Evolutionary conservation across 2,797 vertebrate species (phyloP), one percentile per base, ranked within the genome.

Genomic region (Glyptemys insculpta): DNA sequence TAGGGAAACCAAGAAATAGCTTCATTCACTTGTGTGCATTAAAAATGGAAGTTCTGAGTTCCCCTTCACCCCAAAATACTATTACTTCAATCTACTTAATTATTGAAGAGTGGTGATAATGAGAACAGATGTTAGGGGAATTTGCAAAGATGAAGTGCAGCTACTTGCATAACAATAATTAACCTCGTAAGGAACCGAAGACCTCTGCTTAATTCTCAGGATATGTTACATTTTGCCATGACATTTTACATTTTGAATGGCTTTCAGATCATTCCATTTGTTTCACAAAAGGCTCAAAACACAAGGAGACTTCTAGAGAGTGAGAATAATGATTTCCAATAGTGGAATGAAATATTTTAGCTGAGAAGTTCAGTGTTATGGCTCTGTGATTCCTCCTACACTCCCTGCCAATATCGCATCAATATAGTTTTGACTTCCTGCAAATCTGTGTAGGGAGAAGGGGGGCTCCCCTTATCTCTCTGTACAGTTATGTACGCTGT

Each of bases 321-420:
- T 27, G 72, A 90, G 86, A 93, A 16, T 93, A 95, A 93, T 92
- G 94, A 96, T 96, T 96, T 96, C 91, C 94, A 96, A 92, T 96
- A 96, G 88, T 16, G 83, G 84, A 88, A 87, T 94, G 89, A 97
- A 97, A 88, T 97, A 94, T 92, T 96, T 88, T 10, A 87, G 91
- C 94, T 95, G 94, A 87, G 89, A 72, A 86, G 82, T 92, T 96
- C 89, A 88, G 86, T 94, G 92, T 72, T n/a, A 44, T 49, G 82
- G 87, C 86, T 94, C 87, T 94, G 87, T 3, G 87, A 88, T 90
- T 96, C 87, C 82, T 95, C 65, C 89, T 84, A 2, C 37, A 0
- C 81, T 90, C 84, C 50, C 72, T 86, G 72, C 81, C 89, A 92
- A 90, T n/a, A 88, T 50, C 57, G 85, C 90, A 94, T 94, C 90